phyloP scores from a whole-genome alignment of 2,797 vertebrate genomes.

The Tadarida brasiliensis region DNA sequence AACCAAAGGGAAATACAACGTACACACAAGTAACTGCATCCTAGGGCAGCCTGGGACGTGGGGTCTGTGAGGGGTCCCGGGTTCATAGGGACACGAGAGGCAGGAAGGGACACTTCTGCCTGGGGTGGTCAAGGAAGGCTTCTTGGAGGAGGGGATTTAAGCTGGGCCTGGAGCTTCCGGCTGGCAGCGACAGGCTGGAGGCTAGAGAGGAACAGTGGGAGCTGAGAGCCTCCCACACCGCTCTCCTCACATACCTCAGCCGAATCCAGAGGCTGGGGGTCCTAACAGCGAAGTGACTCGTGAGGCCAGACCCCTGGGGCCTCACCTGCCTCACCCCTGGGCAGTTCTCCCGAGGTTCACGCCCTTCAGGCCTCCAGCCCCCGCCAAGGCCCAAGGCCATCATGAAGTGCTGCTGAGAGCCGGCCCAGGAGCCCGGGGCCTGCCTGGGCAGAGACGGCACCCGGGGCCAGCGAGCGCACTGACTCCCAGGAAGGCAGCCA shows the following conservation, averaged over 20 bases:
- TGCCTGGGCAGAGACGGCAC: background rate
- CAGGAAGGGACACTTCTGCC: background rate
- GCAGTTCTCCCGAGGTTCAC: background rate
- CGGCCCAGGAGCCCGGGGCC: background rate
- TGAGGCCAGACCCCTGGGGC: background rate
- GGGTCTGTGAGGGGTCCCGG: background rate
- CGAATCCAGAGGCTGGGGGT: background rate
- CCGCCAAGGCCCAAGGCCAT: background rate
- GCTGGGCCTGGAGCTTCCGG: rapidly evolving
- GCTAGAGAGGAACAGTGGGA: too few species aligned
- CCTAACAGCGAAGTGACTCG: rapidly evolving
- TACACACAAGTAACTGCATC: rapidly evolving
- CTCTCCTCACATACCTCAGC: background rate
- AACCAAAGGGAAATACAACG: background rate
- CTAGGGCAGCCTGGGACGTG: background rate
- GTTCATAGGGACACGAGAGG: background rate
- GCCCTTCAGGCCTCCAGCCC: background rate
- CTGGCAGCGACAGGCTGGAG: background rate
- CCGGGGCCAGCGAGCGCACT: background rate
- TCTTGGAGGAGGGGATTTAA: background rate
- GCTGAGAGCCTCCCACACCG: rapidly evolving
- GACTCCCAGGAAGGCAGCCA: background rate
- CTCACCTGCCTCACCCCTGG: background rate
- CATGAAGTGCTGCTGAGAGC: background rate
- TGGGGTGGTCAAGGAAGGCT: background rate